These are phyloP conservation scores for Python bivittatus DNA, from an alignment of 2,113 vertebrate species.

Conservation along the genomic window DNA sequence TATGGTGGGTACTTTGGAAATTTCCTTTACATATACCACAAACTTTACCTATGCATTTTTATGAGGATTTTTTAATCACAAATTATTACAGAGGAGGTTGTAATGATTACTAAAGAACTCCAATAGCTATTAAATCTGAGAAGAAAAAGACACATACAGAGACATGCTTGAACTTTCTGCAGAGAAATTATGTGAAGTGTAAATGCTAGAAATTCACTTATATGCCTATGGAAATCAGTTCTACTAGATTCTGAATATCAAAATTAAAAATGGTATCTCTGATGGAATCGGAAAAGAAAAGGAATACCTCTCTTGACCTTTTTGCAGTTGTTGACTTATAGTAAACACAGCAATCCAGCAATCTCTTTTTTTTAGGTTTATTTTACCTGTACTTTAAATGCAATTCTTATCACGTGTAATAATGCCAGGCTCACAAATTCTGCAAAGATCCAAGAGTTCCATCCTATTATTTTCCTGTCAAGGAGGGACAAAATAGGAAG, in stretches of 20 bases:
- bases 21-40: not conserved
- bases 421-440: not conserved
- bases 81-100: slow-evolving; percentile 6
- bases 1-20: slow-evolving; percentile 39
- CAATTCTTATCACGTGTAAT: slow-evolving; percentile 7
- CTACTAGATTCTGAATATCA: slow-evolving; percentile 17
- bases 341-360: too few species aligned
- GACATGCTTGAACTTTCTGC: not conserved
- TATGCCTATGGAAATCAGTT: not conserved
- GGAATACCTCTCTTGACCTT: not conserved
- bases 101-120: not conserved
- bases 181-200: not conserved
- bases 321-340: slow-evolving; percentile 1
- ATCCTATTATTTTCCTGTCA: not conserved
- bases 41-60: slow-evolving; percentile 19
- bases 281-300: slow-evolving; percentile 7
- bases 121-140: slow-evolving; percentile 22
- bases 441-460: not conserved
- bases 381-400: slow-evolving; percentile 1
- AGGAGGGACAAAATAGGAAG: not conserved
- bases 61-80: slow-evolving; percentile 29
- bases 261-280: slow-evolving; percentile 2
- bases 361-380: slow-evolving; percentile 2
- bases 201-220: not conserved
- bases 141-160: not conserved